Evolutionary conservation across 2,888 invertebrate species (phyloP), one percentile per base, ranked within the genome.

Genomic region (Coelinius sp.): DNA sequence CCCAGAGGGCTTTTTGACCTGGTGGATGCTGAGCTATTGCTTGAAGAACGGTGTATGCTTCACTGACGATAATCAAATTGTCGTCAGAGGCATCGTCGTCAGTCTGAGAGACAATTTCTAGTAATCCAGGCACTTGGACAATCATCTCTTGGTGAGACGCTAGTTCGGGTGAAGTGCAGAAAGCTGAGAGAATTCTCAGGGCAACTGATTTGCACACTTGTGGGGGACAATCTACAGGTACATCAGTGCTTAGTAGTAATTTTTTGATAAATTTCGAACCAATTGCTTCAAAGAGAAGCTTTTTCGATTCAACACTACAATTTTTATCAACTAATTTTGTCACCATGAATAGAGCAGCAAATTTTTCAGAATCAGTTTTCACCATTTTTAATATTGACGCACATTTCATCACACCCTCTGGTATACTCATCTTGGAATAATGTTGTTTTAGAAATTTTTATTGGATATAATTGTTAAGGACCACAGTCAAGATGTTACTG

Each of bases 171-270:
- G 95, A 94, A 80, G 92, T 92, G 83, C 95, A 96, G 88, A 97
- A 96, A 71, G 94, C 93, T 0, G 96, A 95, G 41, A 97, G 90
- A 70, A 97, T 93, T 6, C 95, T 95, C 46, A 97, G 88, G 0
- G 97, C 97, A 53, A 97, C 94, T 8, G 96, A 96, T 89, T 96
- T 97, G 89, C 96, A 97, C 41, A 97, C 94, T 71, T 94, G 91
- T 0, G 95, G 94, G 2, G 96, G 95, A 83, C 97, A 97, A 83
- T 96, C 97, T 78, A 94, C 94, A 62, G 96, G 94, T 22, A 94
- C 92, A 83, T 93, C 92, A 79, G 92, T 91, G 77, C 93, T 93
- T 52, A 93, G 92, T 27, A 97, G 88, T 66, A 97, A 88, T 80
- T 95, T 93, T 83, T 94, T 93, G 64, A 98, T 88, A 87, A 97